phyloP scores from a whole-genome alignment of 1,140 invertebrate genomes.

The Dendroctonus valens region DNA sequence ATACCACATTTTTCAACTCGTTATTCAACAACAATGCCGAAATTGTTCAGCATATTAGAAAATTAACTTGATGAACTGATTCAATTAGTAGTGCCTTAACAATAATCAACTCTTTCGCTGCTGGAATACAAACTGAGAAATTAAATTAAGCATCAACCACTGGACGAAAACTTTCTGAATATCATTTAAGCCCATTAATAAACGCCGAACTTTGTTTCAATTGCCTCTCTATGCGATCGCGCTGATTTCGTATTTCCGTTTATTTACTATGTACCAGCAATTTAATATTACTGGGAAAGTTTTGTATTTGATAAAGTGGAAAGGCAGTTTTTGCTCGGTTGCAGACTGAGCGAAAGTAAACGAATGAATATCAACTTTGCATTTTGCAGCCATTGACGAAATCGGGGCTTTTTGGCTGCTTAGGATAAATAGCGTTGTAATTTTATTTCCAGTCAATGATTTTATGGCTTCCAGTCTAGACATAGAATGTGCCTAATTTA shows the following conservation, averaged over 20 bases:
- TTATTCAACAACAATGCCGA: too few species aligned
- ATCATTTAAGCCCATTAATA: slow-evolving; percentile 5
- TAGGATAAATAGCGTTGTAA: too few species aligned
- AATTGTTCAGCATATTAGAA: too few species aligned
- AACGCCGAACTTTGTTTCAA: slow-evolving; percentile 3
- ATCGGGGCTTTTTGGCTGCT: not conserved
- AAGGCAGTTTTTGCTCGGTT: not conserved
- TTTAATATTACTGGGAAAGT: slow-evolving; percentile 2
- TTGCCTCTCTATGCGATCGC: not conserved
- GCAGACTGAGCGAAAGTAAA: not conserved
- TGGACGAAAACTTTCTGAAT: slow-evolving; percentile 1
- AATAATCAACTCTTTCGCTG: too few species aligned
- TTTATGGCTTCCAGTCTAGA: too few species aligned
- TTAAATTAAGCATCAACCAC: slow-evolving; percentile 2
- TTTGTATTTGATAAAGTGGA: not conserved
- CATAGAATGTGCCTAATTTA: too few species aligned
- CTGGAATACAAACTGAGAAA: not conserved
- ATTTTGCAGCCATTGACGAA: not conserved
- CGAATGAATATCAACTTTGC: slow-evolving; percentile 1
- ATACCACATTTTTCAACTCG: too few species aligned
- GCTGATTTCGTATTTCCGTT: slow-evolving; percentile 4
- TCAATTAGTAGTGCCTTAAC: too few species aligned
- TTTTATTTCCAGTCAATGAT: too few species aligned
- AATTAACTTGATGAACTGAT: too few species aligned
- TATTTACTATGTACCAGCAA: slow-evolving; percentile 3